These are phyloP conservation scores for Phragmatobia fuliginosa DNA, from an alignment of 2,888 invertebrate genomes.

Conservation along the genomic window DNA sequence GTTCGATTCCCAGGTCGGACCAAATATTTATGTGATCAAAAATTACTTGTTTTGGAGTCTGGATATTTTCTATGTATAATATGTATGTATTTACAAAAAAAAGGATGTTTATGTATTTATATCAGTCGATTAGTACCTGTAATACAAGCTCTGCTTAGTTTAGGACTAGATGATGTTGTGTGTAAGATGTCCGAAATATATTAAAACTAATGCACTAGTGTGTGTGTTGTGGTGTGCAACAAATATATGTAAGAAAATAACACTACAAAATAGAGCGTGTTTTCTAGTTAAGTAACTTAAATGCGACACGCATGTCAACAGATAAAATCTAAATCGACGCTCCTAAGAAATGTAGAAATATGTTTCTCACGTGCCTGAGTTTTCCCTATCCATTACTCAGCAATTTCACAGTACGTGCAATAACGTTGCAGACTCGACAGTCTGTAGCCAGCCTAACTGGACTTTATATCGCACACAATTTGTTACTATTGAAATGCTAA, in stretches of 20 bases:
- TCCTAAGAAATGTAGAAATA: slow-evolving; percentile 10
- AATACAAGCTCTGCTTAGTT: too few relatives aligned
- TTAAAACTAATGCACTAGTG: too few relatives aligned
- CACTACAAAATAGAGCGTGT: not conserved
- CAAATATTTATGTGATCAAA: too few relatives aligned
- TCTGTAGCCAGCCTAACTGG: slow-evolving; percentile 33
- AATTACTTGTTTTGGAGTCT: too few relatives aligned
- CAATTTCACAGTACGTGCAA: slow-evolving; percentile 31
- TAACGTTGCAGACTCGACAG: slow-evolving; percentile 27
- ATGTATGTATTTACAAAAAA: too few relatives aligned
- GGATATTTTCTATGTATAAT: too few relatives aligned
- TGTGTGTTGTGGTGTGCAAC: too few relatives aligned
- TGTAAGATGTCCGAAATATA: too few relatives aligned
- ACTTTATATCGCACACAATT: slow-evolving; percentile 47
- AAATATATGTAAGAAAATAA: not conserved
- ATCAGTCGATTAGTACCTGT: too few relatives aligned
- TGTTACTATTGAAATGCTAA: slow-evolving; percentile 54
- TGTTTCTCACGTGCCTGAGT: slow-evolving; percentile 13
- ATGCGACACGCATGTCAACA: slow-evolving; percentile 3
- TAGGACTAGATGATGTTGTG: too few relatives aligned
- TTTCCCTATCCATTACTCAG: slow-evolving; percentile 24
- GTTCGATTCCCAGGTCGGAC: too few relatives aligned
- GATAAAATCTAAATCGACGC: slow-evolving; percentile 13
- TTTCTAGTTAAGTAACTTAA: not conserved
- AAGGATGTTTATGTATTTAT: too few relatives aligned